Evolutionary conservation across 1,140 invertebrate genomes (phyloP).

Genomic region (Calephelis virginiensis): DNA sequence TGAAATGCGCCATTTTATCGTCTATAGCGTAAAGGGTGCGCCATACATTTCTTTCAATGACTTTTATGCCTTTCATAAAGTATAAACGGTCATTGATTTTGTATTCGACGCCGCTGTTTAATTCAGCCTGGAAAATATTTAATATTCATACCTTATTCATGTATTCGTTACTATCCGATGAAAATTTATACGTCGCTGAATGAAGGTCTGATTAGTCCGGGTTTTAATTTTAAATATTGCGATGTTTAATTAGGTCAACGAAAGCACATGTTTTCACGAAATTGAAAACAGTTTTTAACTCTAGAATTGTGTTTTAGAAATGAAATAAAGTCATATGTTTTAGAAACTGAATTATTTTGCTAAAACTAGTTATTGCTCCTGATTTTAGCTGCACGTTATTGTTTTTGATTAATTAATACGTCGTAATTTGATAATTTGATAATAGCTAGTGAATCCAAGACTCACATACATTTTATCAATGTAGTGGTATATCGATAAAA

Average conservation of each 20-base stretch:
- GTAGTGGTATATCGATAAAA: too few species aligned
- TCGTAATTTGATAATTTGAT: too few species aligned
- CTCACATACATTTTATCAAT: too few species aligned
- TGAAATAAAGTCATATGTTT: too few species aligned
- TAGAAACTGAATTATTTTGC: too few species aligned
- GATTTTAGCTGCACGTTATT: too few species aligned
- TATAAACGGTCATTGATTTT: constrained; percentile 16
- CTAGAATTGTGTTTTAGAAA: too few species aligned
- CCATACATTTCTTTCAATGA: constrained; percentile 19
- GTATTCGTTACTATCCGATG: constrained; percentile 1
- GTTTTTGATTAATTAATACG: too few species aligned
- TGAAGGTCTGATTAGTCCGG: constrained; percentile 3
- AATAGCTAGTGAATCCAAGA: too few species aligned
- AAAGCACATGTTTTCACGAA: background rate
- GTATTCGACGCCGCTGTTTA: constrained; percentile 18
- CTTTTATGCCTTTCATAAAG: constrained; percentile 21
- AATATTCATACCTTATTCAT: constrained; percentile 19
- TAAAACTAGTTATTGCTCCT: too few species aligned
- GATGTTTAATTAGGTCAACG: background rate
- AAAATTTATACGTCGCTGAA: background rate
- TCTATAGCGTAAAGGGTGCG: background rate
- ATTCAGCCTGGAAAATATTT: constrained; percentile 16
- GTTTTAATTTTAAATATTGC: background rate
- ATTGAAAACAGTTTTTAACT: too few species aligned
- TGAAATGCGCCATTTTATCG: constrained; percentile 1